These are phyloP conservation scores for Trypoxylon attenuatum DNA, from an alignment of 2,888 invertebrate genomes.

Conservation along the genomic window DNA sequence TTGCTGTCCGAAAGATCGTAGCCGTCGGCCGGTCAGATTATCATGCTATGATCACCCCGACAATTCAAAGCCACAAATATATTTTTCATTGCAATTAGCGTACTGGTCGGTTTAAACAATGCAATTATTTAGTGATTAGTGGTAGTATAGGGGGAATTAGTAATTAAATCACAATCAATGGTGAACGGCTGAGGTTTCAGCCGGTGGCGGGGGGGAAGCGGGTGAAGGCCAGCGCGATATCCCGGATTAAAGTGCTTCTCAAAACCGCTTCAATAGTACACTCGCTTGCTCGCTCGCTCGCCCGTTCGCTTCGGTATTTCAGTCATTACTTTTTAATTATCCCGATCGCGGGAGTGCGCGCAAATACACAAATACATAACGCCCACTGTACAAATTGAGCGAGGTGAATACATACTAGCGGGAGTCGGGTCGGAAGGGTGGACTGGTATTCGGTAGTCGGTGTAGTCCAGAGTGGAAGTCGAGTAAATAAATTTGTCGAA, in stretches of 20 bases:
- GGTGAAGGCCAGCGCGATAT: neutral
- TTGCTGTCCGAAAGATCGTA: too few relatives aligned
- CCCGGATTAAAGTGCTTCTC: conserved; percentile 13
- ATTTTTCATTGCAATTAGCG: conserved; percentile 41
- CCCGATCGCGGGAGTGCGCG: conserved; percentile 30
- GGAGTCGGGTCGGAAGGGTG: neutral
- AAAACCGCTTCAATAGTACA: conserved; percentile 20
- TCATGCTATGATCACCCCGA: neutral
- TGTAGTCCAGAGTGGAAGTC: conserved; percentile 18
- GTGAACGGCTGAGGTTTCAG: neutral
- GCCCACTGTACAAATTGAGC: conserved; percentile 39
- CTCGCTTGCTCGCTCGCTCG: conserved; percentile 32
- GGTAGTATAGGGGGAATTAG: conserved; percentile 37
- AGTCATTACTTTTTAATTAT: conserved; percentile 52
- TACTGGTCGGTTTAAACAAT: conserved; percentile 4
- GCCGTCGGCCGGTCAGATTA: neutral
- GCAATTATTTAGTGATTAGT: conserved; percentile 35
- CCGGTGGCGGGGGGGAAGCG: too few relatives aligned
- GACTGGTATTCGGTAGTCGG: neutral
- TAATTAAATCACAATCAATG: conserved; percentile 37
- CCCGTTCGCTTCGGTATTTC: conserved; percentile 31
- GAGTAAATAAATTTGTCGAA: conserved; percentile 60
- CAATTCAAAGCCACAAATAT: conserved; percentile 2
- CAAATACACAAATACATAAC: conserved; percentile 31
- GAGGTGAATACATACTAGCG: conserved; percentile 8